Percentiles rank a stretch among this genome's conserved stretches.
Conservation (phyloP, 1,140 invertebrate genomes). For the Periplaneta americana region DNA sequence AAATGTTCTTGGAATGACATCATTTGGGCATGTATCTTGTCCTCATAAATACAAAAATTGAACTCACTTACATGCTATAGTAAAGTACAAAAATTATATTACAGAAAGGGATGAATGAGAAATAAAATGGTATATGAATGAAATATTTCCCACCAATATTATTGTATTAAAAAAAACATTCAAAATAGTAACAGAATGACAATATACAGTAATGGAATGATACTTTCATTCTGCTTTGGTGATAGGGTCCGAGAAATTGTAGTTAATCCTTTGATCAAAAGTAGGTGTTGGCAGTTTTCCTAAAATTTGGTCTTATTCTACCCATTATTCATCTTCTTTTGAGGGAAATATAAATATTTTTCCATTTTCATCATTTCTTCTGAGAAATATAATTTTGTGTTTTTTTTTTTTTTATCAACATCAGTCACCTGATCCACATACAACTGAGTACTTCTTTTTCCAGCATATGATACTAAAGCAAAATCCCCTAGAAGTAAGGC, state of each 20-base stretch:
- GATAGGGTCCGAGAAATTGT: background rate
- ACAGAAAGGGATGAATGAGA: background rate
- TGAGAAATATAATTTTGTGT: background rate
- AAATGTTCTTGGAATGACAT: too few relatives aligned
- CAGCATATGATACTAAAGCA: background rate
- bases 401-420: background rate
- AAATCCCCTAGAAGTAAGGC: background rate
- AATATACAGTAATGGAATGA: background rate
- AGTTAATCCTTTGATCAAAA: background rate
- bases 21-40: background rate
- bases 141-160: background rate
- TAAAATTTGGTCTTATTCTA: background rate
- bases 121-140: background rate
- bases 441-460: background rate
- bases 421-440: background rate
- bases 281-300: background rate
- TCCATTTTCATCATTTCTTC: background rate
- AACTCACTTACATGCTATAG: too few relatives aligned
- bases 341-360: background rate
- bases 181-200: slow-evolving; percentile 2
- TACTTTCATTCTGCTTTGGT: background rate
- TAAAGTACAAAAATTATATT: too few relatives aligned
- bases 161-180: background rate
- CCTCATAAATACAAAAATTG: background rate
- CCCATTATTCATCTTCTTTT: background rate